These are phyloP conservation scores for Merodon equestris DNA, from an alignment of 2,888 invertebrate species.

Conservation along the genomic window DNA sequence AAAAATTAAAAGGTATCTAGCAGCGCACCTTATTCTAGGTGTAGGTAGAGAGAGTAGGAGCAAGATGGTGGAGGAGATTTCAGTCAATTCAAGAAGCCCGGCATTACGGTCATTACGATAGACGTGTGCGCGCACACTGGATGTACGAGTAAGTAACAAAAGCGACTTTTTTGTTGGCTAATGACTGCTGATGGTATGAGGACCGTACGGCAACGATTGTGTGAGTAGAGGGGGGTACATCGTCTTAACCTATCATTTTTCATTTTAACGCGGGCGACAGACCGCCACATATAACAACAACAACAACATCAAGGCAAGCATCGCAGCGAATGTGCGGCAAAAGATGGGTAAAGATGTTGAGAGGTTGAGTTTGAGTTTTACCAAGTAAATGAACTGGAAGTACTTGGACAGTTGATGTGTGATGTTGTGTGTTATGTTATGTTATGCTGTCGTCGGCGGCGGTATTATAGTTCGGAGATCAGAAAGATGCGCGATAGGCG, in stretches of 20 bases:
- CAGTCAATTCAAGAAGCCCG: conserved; percentile 58
- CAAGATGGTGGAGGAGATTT: not conserved
- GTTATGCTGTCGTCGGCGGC: not conserved
- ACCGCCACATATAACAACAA: conserved; percentile 5
- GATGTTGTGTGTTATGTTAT: not conserved
- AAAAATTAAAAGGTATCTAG: conserved; percentile 55
- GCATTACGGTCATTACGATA: conserved; percentile 60
- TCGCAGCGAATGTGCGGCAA: no score
- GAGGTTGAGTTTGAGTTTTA: not conserved
- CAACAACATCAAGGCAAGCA: no score
- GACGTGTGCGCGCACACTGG: conserved; percentile 31
- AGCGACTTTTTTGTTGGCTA: not conserved
- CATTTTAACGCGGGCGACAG: conserved; percentile 57
- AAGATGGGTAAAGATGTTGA: no score
- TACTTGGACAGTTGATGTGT: not conserved
- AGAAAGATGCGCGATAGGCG: conserved; percentile 9
- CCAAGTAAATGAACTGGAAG: conserved; percentile 29
- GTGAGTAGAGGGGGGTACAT: conserved; percentile 19
- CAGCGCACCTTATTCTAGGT: no score
- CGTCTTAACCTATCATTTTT: conserved; percentile 63
- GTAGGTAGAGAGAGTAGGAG: no score
- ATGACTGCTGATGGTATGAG: no score
- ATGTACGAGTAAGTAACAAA: conserved; percentile 4
- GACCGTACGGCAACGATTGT: conserved; percentile 41
- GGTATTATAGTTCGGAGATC: conserved; percentile 33